These are phyloP conservation scores for Syngnathus acus DNA, from an alignment of 2,797 vertebrate species.

Conservation along the genomic window DNA sequence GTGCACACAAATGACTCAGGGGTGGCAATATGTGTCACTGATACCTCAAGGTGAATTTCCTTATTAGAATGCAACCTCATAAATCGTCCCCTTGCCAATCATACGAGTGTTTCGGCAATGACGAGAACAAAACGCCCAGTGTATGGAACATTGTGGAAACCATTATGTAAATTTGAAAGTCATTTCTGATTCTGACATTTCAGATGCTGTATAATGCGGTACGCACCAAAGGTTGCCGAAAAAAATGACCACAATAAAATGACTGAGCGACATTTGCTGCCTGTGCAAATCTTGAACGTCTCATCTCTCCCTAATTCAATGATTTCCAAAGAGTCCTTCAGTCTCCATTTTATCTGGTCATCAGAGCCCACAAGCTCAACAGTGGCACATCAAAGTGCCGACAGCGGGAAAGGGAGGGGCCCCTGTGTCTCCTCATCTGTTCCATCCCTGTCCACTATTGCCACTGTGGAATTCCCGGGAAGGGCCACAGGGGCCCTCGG, in stretches of 20 bases:
- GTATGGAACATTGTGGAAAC: neutral
- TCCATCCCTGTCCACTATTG: constrained; percentile 52
- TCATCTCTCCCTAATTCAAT: constrained; percentile 40
- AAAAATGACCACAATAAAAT: neutral
- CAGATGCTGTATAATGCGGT: neutral
- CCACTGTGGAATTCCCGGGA: constrained; percentile 56
- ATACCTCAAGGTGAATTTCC: constrained; percentile 54
- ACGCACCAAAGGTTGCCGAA: neutral
- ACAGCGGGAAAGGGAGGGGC: constrained; percentile 44
- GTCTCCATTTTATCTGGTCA: constrained; percentile 59
- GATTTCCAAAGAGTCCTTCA: constrained; percentile 50
- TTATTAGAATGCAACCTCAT: constrained; percentile 3
- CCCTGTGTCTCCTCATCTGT: constrained; percentile 49
- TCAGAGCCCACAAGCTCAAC: constrained; percentile 55
- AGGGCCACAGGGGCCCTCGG: constrained; percentile 38
- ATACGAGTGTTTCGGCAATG: neutral
- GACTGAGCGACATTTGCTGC: constrained; percentile 17
- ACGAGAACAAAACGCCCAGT: neutral
- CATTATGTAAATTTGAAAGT: neutral
- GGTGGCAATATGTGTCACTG: constrained; percentile 20
- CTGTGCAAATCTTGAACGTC: constrained; percentile 37
- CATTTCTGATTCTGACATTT: neutral
- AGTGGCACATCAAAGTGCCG: constrained; percentile 58
- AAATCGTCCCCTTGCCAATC: neutral
- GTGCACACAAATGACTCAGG: constrained; percentile 18